A percentile compares a stretch with the other conserved stretches of the same genome.
phyloP scores from a whole-genome alignment of 2,797 vertebrate genomes.

The Hapalemur alaotrensis region DNA sequence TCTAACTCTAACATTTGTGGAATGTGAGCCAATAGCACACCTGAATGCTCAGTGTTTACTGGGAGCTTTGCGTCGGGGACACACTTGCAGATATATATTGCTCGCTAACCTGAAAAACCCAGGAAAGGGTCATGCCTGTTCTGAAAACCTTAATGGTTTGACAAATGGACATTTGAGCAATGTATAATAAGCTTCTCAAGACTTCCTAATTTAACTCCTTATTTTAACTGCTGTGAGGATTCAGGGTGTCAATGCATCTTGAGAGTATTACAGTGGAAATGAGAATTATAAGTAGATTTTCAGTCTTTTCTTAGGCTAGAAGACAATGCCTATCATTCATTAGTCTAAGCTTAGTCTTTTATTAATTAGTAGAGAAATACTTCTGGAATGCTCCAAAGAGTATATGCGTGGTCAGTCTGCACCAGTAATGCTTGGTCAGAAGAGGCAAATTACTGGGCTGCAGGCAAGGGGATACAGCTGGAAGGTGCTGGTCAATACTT shows the following conservation, averaged over 20 bases:
- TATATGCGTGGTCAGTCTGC: not conserved
- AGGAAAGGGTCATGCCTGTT: not conserved
- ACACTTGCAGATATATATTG: not conserved
- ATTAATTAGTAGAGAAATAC: conserved; percentile 44
- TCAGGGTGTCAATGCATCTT: conserved; percentile 66
- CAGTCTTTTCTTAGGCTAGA: conserved; percentile 51
- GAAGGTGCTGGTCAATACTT: not conserved
- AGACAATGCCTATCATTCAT: conserved; percentile 54
- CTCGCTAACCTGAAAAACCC: conserved; percentile 18
- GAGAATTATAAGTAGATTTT: conserved; percentile 65
- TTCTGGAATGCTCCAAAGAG: not conserved
- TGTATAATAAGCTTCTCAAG: conserved; percentile 51
- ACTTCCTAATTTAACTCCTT: conserved; percentile 62
- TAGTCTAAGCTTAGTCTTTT: conserved; percentile 55
- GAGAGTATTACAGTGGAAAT: conserved; percentile 67
- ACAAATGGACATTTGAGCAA: conserved; percentile 53
- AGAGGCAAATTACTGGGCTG: not conserved
- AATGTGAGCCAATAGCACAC: not conserved
- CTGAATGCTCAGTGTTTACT: conserved; percentile 60
- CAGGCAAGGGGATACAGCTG: not conserved
- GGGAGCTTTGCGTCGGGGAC: not conserved
- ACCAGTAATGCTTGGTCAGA: not conserved
- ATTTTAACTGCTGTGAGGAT: conserved; percentile 65
- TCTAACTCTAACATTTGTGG: not conserved
- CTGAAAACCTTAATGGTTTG: conserved; percentile 32